Evolutionary conservation across 2,888 invertebrate genomes (phyloP).

Genomic region (Mayetiola destructor): DNA sequence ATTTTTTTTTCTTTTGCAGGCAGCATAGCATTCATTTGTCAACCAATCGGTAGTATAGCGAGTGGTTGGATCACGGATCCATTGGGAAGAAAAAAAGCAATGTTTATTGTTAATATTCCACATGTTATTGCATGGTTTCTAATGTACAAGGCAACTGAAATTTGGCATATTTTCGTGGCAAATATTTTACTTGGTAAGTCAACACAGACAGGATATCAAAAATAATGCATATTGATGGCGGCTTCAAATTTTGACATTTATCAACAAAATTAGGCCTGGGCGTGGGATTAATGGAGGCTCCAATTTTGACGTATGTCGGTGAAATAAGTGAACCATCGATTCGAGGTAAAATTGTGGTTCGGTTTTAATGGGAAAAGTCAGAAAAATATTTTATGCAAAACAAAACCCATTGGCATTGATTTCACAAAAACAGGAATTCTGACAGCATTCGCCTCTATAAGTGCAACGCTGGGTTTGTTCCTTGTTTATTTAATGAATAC

Average conservation of each 20-base stretch:
- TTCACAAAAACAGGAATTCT: too few species aligned
- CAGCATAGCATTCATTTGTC: slow-evolving; percentile 43
- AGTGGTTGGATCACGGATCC: slow-evolving; percentile 42
- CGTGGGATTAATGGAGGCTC: slow-evolving; percentile 45
- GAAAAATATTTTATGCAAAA: too few species aligned
- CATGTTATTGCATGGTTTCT: slow-evolving; percentile 43
- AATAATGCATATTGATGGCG: too few species aligned
- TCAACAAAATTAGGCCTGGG: too few species aligned
- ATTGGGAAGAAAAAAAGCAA: slow-evolving; percentile 40
- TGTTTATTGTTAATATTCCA: slow-evolving; percentile 43
- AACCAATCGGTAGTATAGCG: slow-evolving; percentile 42
- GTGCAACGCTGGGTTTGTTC: slow-evolving; percentile 39
- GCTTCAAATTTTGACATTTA: too few species aligned
- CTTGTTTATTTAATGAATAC: slow-evolving; percentile 40
- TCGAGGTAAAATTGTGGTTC: slow-evolving; percentile 32
- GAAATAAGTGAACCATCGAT: slow-evolving; percentile 43
- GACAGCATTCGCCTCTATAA: slow-evolving; percentile 35
- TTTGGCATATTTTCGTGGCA: slow-evolving; percentile 37
- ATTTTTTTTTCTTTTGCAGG: slow-evolving; percentile 28
- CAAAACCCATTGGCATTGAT: too few species aligned
- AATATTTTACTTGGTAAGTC: slow-evolving; percentile 42
- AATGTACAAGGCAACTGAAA: slow-evolving; percentile 38
- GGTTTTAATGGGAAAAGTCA: too few species aligned
- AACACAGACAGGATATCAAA: too few species aligned
- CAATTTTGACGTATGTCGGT: slow-evolving; percentile 46